Evolutionary conservation across 1,140 invertebrate species (phyloP).

Genomic region (Cyclina sinensis): DNA sequence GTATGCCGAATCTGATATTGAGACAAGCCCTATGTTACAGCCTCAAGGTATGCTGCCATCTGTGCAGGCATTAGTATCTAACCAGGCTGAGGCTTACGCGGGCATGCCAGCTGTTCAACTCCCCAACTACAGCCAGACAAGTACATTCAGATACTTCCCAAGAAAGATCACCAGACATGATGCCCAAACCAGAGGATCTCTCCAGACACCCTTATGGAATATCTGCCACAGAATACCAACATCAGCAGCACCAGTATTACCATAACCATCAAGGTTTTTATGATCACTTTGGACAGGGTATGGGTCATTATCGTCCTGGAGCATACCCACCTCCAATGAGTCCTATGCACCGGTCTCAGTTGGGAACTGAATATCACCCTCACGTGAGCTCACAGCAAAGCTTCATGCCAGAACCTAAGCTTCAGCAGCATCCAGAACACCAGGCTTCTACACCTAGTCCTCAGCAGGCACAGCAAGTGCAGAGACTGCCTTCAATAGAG

Average conservation of each 20-base stretch:
- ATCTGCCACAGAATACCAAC: not conserved
- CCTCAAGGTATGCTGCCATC: slow-evolving; percentile 19
- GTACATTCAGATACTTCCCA: not conserved
- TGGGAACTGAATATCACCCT: not conserved
- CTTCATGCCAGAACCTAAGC: not conserved
- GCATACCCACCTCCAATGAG: slow-evolving; percentile 11
- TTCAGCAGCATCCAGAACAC: too few relatives aligned
- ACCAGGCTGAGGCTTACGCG: not conserved
- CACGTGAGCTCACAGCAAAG: not conserved
- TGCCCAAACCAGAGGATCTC: not conserved
- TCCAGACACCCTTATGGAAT: not conserved
- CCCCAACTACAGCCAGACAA: not conserved
- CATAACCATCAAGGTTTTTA: slow-evolving; percentile 29
- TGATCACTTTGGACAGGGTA: not conserved
- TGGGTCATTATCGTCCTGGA: not conserved
- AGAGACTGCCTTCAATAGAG: not conserved
- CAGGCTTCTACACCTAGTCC: not conserved
- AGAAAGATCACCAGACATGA: not conserved
- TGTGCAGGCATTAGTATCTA: slow-evolving; percentile 50
- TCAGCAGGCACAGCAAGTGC: not conserved
- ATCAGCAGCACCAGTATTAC: not conserved
- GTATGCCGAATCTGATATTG: not conserved
- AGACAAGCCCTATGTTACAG: slow-evolving; percentile 8
- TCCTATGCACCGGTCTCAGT: slow-evolving; percentile 36
- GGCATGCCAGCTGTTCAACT: not conserved